These are phyloP conservation scores for Chrysaora quinquecirrha DNA, from an alignment of 30 jellyfish, hydroid and myxozoan genomes.

Conservation along the genomic window DNA sequence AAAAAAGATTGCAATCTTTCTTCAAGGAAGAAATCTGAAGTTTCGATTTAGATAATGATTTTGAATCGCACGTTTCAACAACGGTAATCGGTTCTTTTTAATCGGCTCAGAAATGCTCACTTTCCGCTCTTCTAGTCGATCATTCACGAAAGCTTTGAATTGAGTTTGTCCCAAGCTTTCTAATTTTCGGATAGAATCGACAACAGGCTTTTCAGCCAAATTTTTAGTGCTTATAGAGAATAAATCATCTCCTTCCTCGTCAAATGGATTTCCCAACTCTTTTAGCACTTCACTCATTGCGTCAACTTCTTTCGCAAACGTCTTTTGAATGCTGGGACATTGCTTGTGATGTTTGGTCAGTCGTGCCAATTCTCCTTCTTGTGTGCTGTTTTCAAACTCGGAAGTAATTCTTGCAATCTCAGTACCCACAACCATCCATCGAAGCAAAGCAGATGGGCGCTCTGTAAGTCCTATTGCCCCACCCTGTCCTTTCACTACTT, in stretches of 20 bases:
- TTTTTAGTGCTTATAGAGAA: neutral
- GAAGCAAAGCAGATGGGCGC: conserved; percentile 23
- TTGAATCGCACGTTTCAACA: neutral
- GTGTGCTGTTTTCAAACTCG: no score
- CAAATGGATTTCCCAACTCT: conserved; percentile 37
- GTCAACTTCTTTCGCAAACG: no score
- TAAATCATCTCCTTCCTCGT: neutral
- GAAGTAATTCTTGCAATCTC: conserved; percentile 23
- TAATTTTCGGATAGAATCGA: neutral
- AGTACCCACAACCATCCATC: conserved; percentile 56
- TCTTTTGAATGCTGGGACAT: no score
- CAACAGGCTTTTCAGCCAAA: neutral
- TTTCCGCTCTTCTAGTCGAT: neutral
- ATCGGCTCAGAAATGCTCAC: neutral
- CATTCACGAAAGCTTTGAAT: neutral
- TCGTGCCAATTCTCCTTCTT: conserved; percentile 26
- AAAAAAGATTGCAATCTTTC: no score
- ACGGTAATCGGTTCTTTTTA: neutral
- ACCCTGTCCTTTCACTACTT: conserved; percentile 40
- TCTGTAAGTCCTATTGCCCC: conserved; percentile 53
- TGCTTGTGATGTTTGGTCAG: no score
- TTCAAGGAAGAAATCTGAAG: neutral
- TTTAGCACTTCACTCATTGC: conserved; percentile 10
- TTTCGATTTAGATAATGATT: neutral
- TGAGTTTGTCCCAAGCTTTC: neutral